These are phyloP conservation scores for Vanessa atalanta DNA, from an alignment of 1,140 invertebrate genomes.

Conservation along the genomic window DNA sequence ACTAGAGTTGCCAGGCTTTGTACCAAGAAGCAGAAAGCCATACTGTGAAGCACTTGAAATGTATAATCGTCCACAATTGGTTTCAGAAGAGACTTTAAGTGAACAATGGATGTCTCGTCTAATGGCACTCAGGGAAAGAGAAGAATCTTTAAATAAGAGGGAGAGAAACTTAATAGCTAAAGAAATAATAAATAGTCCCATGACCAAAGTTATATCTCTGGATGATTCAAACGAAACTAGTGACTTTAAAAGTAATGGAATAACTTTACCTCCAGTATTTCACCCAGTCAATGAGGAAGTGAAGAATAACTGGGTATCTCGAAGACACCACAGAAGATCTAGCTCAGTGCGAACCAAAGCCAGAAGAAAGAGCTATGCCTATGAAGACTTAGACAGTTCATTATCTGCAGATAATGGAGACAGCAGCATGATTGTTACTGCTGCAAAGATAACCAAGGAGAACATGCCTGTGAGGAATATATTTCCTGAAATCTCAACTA, in stretches of 20 bases:
- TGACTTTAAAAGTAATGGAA: constrained; percentile 58
- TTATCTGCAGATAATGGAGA: constrained; percentile 82
- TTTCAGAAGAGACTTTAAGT: constrained; percentile 74
- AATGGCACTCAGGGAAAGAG: constrained; percentile 67
- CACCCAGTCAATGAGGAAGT: constrained; percentile 47
- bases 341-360: constrained; percentile 54
- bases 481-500: constrained; percentile 62
- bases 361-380: constrained; percentile 65
- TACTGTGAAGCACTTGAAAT: constrained; percentile 55
- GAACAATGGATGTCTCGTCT: constrained; percentile 76
- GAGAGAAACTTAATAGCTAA: constrained; percentile 75
- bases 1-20: constrained; percentile 76
- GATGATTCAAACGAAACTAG: constrained; percentile 41
- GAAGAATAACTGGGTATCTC: constrained; percentile 45
- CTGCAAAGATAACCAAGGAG: constrained; percentile 77
- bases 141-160: constrained; percentile 72
- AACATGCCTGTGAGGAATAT: constrained; percentile 74
- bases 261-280: constrained; percentile 72
- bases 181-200: constrained; percentile 69
- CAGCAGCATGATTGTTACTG: constrained; percentile 80
- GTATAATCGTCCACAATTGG: constrained; percentile 62
- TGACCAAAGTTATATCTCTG: constrained; percentile 47
- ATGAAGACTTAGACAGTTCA: constrained; percentile 81
- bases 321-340: constrained; percentile 55
- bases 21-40: constrained; percentile 67